A percentile compares a stretch with the other conserved stretches of the same genome.
These are phyloP conservation scores for Prenolepis imparis DNA, from an alignment of 2,888 invertebrate species.

Conservation along the genomic window DNA sequence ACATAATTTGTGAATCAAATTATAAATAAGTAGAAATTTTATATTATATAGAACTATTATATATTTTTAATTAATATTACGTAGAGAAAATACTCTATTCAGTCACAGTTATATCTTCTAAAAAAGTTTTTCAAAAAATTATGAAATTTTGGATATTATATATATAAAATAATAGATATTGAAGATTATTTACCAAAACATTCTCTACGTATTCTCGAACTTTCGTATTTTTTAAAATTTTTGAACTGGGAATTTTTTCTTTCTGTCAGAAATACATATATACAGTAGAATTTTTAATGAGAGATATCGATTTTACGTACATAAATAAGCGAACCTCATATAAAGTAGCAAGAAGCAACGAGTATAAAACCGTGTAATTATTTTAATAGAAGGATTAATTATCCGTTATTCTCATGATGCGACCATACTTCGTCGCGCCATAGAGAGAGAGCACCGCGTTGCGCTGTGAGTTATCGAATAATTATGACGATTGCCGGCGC, in stretches of 20 bases:
- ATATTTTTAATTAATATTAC: background rate
- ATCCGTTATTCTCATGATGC: background rate
- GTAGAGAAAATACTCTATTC: background rate
- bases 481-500: conserved; percentile 75
- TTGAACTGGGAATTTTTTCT: background rate
- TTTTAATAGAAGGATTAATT: conserved; percentile 36
- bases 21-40: background rate
- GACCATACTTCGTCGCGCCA: conserved; percentile 18
- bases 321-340: background rate
- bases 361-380: conserved; percentile 5
- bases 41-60: background rate
- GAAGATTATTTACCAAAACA: no score
- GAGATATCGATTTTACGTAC: background rate
- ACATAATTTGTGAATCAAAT: background rate
- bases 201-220: no score
- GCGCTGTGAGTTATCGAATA: conserved; percentile 69
- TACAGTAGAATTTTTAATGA: background rate
- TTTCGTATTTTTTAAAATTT: no score
- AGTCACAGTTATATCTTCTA: background rate
- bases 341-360: background rate
- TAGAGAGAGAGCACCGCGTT: conserved; percentile 21
- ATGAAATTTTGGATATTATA: no score
- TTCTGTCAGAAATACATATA: background rate
- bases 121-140: no score
- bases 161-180: no score